Evolutionary conservation across 2,888 invertebrate species (phyloP).

Genomic region (Eilema caniola): DNA sequence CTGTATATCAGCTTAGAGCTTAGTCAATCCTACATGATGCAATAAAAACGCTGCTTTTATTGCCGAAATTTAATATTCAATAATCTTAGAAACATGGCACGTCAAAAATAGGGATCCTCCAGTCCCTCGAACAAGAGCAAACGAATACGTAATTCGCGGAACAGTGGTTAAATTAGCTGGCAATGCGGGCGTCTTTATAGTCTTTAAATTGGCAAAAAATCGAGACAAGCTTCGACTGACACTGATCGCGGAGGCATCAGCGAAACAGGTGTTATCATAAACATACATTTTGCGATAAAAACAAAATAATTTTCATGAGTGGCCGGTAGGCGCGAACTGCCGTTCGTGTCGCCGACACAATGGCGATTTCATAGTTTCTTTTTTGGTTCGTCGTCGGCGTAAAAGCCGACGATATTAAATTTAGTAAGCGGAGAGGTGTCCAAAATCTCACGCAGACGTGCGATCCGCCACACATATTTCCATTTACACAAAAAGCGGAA

Average conservation of each 20-base stretch:
- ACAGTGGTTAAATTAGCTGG: slow-evolving; percentile 85
- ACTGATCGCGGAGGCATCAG: slow-evolving; percentile 86
- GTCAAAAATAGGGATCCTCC: slow-evolving; percentile 37
- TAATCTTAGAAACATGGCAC: slow-evolving; percentile 19
- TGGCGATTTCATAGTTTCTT: slow-evolving; percentile 84
- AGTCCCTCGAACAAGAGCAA: slow-evolving; percentile 58
- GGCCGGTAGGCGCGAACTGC: slow-evolving; percentile 85
- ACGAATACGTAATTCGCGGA: slow-evolving; percentile 82
- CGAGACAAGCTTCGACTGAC: slow-evolving; percentile 82
- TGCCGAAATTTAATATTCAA: not conserved
- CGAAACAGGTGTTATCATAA: slow-evolving; percentile 87
- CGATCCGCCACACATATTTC: slow-evolving; percentile 88
- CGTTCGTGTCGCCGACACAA: slow-evolving; percentile 85
- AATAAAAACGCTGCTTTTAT: not conserved
- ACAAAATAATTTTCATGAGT: slow-evolving; percentile 87
- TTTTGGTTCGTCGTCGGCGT: slow-evolving; percentile 78
- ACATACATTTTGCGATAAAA: slow-evolving; percentile 87
- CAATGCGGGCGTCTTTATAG: slow-evolving; percentile 86
- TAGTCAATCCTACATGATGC: not conserved
- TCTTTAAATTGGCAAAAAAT: slow-evolving; percentile 86
- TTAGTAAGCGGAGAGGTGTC: slow-evolving; percentile 87
- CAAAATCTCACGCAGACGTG: slow-evolving; percentile 87
- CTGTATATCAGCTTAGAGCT: not conserved
- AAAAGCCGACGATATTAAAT: slow-evolving; percentile 86
- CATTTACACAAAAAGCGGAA: slow-evolving; percentile 86